Conservation (phyloP, 1,140 invertebrate species). For the Olivierus martensii region DNA sequence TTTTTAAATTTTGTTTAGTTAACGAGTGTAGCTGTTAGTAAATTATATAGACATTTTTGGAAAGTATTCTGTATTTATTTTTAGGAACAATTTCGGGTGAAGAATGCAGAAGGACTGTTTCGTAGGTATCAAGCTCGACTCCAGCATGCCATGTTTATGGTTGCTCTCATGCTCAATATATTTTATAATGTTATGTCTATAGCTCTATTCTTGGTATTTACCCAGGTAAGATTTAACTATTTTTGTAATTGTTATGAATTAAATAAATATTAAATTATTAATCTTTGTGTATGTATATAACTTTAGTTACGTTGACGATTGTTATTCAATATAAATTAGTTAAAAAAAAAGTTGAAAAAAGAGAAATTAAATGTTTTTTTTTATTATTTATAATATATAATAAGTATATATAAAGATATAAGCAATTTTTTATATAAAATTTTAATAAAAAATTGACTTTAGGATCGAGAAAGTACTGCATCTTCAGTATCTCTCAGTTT, state of each 20-base stretch:
- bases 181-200: conserved; percentile 46
- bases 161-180: conserved; percentile 53
- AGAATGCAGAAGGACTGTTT: conserved; percentile 55
- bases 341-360: no score
- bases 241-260: no score
- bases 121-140: conserved; percentile 54
- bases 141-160: conserved; percentile 56
- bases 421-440: neutral
- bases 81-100: conserved; percentile 55
- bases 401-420: neutral
- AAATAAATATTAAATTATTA: no score
- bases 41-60: no score
- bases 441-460: conserved; percentile 3
- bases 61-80: conserved; percentile 30
- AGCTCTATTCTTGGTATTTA: conserved; percentile 36
- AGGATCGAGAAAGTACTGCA: neutral
- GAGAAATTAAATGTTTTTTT: no score
- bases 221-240: conserved; percentile 30
- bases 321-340: no score
- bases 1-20: no score
- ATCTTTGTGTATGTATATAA: no score
- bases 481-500: conserved; percentile 1
- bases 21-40: no score
- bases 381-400: neutral
- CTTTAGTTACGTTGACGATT: no score